Evolutionary conservation across 1,140 invertebrate species (phyloP).

Genomic region (Drosophila arizonae): DNA sequence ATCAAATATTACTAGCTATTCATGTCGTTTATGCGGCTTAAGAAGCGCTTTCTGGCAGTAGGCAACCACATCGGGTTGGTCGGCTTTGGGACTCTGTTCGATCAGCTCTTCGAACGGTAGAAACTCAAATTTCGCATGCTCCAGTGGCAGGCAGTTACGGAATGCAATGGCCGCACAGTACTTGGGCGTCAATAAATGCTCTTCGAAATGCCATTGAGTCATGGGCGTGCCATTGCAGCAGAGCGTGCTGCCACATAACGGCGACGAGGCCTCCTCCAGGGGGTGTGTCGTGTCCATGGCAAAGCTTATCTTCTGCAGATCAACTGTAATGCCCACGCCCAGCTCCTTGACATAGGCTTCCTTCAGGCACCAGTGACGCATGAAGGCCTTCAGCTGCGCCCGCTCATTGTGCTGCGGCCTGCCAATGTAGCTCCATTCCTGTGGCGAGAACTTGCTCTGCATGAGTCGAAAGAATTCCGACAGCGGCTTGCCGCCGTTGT

Average conservation of each 20-base stretch:
- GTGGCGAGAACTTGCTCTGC: conserved; percentile 89
- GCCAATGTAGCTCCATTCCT: conserved; percentile 91
- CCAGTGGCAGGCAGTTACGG: conserved; percentile 58
- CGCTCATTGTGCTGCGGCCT: conserved; percentile 82
- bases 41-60: conserved; percentile 83
- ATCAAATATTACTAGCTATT: conserved; percentile 19
- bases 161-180: conserved; percentile 93
- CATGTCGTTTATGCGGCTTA: conserved; percentile 56
- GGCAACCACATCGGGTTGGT: conserved; percentile 83
- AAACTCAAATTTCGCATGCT: conserved; percentile 81
- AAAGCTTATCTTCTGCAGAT: conserved; percentile 90
- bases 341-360: conserved; percentile 97
- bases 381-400: conserved; percentile 89
- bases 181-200: conserved; percentile 90
- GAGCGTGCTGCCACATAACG: conserved; percentile 87
- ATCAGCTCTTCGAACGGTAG: conserved; percentile 85
- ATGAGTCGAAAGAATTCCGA: conserved; percentile 94
- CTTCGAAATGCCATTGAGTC: conserved; percentile 92
- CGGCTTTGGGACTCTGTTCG: conserved; percentile 63
- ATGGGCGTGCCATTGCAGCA: conserved; percentile 86
- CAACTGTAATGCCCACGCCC: conserved; percentile 92
- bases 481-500: conserved; percentile 86
- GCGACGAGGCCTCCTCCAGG: conserved; percentile 83
- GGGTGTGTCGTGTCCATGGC: conserved; percentile 84
- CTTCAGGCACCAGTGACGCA: conserved; percentile 96